Evolutionary conservation across 2,797 vertebrate species (phyloP).

Genomic region (Nothura maculosa): DNA sequence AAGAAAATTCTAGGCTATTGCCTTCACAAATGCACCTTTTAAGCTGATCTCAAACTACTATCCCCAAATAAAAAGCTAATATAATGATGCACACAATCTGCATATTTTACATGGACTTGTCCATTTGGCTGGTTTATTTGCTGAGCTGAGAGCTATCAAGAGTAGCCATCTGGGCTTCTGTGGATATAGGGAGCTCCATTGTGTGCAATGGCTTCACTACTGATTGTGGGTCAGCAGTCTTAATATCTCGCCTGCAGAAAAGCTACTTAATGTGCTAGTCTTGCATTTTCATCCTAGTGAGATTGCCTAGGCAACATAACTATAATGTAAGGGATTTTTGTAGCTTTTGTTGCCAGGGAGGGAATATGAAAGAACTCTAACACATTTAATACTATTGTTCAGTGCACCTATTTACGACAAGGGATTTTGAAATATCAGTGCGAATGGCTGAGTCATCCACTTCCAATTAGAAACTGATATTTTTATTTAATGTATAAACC

Average conservation of each 20-base stretch:
- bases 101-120: neutral
- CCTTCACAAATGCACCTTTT: neutral
- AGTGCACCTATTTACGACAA: neutral
- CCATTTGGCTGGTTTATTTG: neutral
- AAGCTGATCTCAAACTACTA: neutral
- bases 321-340: neutral
- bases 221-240: neutral
- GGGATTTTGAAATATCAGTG: neutral
- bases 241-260: neutral
- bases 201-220: rapidly evolving
- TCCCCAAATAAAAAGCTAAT: neutral
- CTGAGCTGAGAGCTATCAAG: neutral
- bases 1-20: neutral
- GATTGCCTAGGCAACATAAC: neutral
- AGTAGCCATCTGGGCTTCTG: neutral
- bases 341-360: neutral
- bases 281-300: neutral
- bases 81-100: neutral
- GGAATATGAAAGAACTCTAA: neutral
- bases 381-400: neutral
- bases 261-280: neutral
- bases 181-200: neutral
- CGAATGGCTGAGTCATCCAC: neutral
- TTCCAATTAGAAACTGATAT: neutral
- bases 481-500: neutral